Percentiles rank a stretch among this genome's conserved stretches.
Evolutionary conservation across 2,797 vertebrate species (phyloP).

Genomic region (Oryzias sinensis): DNA sequence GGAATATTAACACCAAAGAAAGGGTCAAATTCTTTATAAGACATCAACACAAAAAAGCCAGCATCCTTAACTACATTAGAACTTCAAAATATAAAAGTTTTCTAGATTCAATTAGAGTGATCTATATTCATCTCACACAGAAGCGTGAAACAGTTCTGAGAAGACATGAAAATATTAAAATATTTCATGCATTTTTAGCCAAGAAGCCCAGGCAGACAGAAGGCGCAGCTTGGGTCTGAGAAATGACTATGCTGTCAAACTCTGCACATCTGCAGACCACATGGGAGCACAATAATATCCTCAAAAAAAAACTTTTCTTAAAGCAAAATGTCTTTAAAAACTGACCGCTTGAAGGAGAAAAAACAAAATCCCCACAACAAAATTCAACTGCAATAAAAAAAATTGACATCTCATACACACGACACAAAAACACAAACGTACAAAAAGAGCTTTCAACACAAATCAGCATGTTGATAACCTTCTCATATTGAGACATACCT

Average conservation of each 20-base stretch:
- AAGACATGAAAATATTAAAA: constrained; percentile 48
- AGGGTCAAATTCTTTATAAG: too few relatives aligned
- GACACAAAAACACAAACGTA: too few relatives aligned
- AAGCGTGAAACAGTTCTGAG: constrained; percentile 10
- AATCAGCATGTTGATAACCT: constrained; percentile 15
- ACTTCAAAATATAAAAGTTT: constrained; percentile 15
- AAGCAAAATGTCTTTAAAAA: too few relatives aligned
- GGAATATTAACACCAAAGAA: too few relatives aligned
- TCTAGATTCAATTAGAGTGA: constrained; percentile 13
- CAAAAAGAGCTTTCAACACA: background rate
- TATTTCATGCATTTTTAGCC: constrained; percentile 41
- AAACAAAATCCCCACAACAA: too few relatives aligned
- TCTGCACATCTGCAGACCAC: constrained; percentile 12
- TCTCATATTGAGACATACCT: constrained; percentile 1
- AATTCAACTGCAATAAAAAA: too few relatives aligned
- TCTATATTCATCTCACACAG: constrained; percentile 24
- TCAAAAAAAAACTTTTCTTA: constrained; percentile 1
- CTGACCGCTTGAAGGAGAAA: too few relatives aligned
- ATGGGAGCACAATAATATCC: constrained; percentile 13
- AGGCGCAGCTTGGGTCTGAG: constrained; percentile 4
- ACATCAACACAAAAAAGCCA: too few relatives aligned
- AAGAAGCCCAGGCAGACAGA: constrained; percentile 14
- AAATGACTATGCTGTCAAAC: constrained; percentile 41
- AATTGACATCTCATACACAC: too few relatives aligned
- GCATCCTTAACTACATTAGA: too few relatives aligned